Evolutionary conservation across 2,888 invertebrate genomes (phyloP).

Genomic region (Lochmaea crataegi): DNA sequence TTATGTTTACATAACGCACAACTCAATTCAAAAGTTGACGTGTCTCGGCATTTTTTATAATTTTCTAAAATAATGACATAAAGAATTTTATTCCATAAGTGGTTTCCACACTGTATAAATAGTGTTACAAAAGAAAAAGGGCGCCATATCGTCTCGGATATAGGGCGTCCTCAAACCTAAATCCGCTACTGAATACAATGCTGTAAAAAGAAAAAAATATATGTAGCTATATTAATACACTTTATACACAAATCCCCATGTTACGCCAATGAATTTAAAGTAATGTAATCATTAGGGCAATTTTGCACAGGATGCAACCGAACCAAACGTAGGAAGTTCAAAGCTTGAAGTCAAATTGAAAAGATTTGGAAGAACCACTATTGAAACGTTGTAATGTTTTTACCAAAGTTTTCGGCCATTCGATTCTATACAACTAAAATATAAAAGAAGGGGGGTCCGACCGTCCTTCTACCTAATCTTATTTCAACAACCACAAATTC

Average conservation of each 20-base stretch:
- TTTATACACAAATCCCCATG: background rate
- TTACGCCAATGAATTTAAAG: slow-evolving; percentile 7
- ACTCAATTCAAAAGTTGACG: too few species aligned
- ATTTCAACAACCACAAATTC: background rate
- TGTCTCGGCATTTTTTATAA: too few species aligned
- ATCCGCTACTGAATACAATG: too few species aligned
- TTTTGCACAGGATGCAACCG: slow-evolving; percentile 41
- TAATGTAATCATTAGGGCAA: slow-evolving; percentile 35
- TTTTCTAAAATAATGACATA: too few species aligned
- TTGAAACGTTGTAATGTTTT: slow-evolving; percentile 15
- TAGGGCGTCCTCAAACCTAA: too few species aligned
- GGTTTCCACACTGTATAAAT: too few species aligned
- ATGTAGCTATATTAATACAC: background rate
- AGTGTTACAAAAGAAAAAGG: too few species aligned
- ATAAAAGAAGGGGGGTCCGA: slow-evolving; percentile 14
- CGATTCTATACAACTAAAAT: background rate
- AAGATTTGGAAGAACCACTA: background rate
- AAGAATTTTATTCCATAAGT: too few species aligned
- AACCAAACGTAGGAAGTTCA: slow-evolving; percentile 28
- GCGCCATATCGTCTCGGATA: too few species aligned
- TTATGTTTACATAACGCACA: too few species aligned
- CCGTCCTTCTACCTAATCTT: background rate
- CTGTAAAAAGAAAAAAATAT: too few species aligned
- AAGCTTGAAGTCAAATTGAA: slow-evolving; percentile 31
- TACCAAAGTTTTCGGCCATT: slow-evolving; percentile 7